A percentile compares a stretch with the other conserved stretches of the same genome.
These are phyloP conservation scores for Lucinisca nassula DNA, from an alignment of 2,888 invertebrate genomes.

Conservation along the genomic window DNA sequence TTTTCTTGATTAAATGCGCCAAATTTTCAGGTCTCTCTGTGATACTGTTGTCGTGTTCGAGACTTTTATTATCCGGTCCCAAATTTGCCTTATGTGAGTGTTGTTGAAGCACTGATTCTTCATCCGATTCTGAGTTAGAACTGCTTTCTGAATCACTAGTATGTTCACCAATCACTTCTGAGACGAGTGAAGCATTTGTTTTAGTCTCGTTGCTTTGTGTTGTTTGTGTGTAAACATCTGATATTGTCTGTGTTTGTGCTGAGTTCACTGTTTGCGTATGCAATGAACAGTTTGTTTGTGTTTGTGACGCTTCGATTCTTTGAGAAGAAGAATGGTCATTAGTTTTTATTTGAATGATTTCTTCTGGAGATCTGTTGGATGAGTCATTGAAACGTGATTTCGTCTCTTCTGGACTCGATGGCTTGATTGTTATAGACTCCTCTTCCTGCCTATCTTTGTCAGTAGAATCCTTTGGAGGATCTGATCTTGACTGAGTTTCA, in stretches of 20 bases:
- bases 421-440: too few species aligned
- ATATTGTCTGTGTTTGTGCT: constrained; percentile 52
- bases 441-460: too few species aligned
- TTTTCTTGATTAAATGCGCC: too few species aligned
- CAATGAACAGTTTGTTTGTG: constrained; percentile 44
- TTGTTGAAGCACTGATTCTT: neutral
- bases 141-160: neutral
- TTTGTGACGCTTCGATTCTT: constrained; percentile 2
- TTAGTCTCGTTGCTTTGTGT: constrained; percentile 14
- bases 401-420: too few species aligned
- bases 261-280: constrained; percentile 47
- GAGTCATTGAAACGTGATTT: too few species aligned
- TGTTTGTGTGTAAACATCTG: constrained; percentile 54
- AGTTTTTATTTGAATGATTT: too few species aligned
- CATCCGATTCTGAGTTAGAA: neutral
- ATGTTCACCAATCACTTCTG: too few species aligned
- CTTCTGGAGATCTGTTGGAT: too few species aligned
- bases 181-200: too few species aligned
- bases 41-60: neutral
- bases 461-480: too few species aligned
- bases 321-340: too few species aligned
- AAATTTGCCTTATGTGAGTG: neutral
- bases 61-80: neutral
- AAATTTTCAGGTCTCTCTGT: neutral
- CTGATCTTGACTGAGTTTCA: too few species aligned